Evolutionary conservation across 2,797 vertebrate species (phyloP).

Genomic region (Fringilla coelebs): DNA sequence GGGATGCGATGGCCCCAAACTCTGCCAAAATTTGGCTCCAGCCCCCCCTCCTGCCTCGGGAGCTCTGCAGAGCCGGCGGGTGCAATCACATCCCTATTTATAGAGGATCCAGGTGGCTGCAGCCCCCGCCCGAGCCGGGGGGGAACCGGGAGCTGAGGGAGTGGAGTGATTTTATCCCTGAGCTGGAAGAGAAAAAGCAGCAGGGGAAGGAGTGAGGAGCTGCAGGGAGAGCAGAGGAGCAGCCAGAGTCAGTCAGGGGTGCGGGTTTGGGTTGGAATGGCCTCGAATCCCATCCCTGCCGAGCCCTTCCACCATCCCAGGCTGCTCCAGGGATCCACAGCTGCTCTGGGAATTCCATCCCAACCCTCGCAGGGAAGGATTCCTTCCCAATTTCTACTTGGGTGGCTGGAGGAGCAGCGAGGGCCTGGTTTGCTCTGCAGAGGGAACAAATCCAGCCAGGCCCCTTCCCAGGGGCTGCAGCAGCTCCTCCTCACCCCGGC

Average conservation of each 20-base stretch:
- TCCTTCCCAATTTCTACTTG: fast-evolving
- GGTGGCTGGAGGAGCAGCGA: not conserved
- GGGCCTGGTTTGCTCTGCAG: not conserved
- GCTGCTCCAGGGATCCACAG: fast-evolving
- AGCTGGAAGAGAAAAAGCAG: not conserved
- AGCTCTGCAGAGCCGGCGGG: not conserved
- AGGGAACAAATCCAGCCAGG: not conserved
- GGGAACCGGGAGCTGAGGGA: not conserved
- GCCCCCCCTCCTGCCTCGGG: not conserved
- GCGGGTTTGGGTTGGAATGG: not conserved
- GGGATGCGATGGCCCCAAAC: not conserved
- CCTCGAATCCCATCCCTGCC: not conserved
- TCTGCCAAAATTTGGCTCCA: not conserved
- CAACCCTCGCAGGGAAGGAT: not conserved
- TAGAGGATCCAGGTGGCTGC: not conserved
- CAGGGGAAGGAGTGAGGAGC: not conserved
- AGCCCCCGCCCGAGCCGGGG: not conserved
- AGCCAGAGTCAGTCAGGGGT: fast-evolving
- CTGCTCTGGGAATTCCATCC: not conserved
- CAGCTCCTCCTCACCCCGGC: not conserved
- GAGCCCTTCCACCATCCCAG: not conserved
- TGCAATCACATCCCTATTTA: not conserved
- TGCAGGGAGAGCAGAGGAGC: not conserved
- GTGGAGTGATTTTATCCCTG: not conserved
- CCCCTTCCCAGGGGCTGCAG: not conserved